Evolutionary conservation across 2,888 invertebrate species (phyloP), one percentile per base, ranked within the genome.

Genomic region (Limnephilus auricula): DNA sequence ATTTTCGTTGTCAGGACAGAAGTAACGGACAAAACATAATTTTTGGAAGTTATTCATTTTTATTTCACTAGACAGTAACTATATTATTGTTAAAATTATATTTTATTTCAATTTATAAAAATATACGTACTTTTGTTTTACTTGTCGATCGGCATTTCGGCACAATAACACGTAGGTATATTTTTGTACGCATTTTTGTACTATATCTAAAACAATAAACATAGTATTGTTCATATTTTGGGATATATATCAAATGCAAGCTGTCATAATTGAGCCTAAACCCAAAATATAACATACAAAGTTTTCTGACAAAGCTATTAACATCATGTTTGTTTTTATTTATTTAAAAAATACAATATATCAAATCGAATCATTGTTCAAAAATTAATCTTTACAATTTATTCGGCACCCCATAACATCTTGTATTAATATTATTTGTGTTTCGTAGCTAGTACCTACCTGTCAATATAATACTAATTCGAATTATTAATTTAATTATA

Each of bases 1-100:
- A 45, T 79, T 79, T 80, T n/a, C 90, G 79, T 90, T 90, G 90
- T 90, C 90, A 90, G 79, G 88, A 34, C 82, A 80, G 45, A 89
- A 31, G 50, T 79, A 89, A 80, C 50, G 89, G 50, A 80, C 89
- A 89, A 89, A 78, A 88, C 13, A n/a, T 37, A 37, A 15, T 32
- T 89, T 89, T 89, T 79, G 79, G 25, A 34, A n/a, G 37, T 79
- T 89, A 79, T 89, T 89, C 40, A 31, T 78, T 87, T 87, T 87
- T 32, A 65, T 65, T 87, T 87, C 50, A 65, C 78, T 34, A 34
- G 25, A 34, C 34, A 34, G n/a, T 65, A 65, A 65, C 25, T 65
- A 65, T 65, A 65, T 65, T 65, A 25, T n/a, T n/a, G 65, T 65
- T 65, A 25, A n/a, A 65, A 65, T 65, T 82, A 32, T 82, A 18